Base-by-base conservation (phyloP, 2,113 vertebrate species). In the Choloepus hoffmanni region DNA sequence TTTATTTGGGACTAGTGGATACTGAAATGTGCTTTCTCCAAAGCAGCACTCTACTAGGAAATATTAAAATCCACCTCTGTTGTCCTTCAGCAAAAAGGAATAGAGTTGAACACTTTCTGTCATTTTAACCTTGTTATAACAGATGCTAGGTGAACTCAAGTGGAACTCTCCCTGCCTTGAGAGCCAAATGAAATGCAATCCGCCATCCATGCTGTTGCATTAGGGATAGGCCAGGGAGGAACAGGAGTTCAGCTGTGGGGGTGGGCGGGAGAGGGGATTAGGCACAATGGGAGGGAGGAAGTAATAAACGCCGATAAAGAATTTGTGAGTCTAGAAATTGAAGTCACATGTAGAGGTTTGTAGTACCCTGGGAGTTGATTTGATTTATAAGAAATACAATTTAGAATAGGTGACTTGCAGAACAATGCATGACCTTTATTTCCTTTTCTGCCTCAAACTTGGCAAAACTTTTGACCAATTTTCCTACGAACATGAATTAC, bases 391-490 rank as follows among this genome's bases (percentile, higher is more conserved):
- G 60, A 65, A 94, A 76, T 78, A n/a, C 13, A 67, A 4, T 73
- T 96, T 86, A 77, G 58, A 68, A 58, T 16, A 92, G 40, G 63
- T 45, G 23, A 86, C 70, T 67, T 82, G 5, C 0, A 45, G 12
- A 21, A 45, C 2, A 76, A 13, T 21, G 5, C 36, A 7, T 70
- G 50, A 50, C 30, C 23, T 85, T 88, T 82, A 55, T 84, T 91
- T 94, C 21, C 43, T 95, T 97, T 55, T 9, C n/a, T 86, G 45
- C 43, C 50, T 96, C 85, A 62, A 36, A 94, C 19, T 90, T 89
- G 11, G 73, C 50, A 65, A 88, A 95, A 70, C 19, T 15, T 53
- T 70, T 60, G 48, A 30, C 55, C 10, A 12, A 12, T 58, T 76
- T 90, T 76, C 40, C 53, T 55, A 26, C 24, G 72, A 45, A 74